phyloP scores from a whole-genome alignment of 2,113 vertebrate species.

The Perccottus glenii region DNA sequence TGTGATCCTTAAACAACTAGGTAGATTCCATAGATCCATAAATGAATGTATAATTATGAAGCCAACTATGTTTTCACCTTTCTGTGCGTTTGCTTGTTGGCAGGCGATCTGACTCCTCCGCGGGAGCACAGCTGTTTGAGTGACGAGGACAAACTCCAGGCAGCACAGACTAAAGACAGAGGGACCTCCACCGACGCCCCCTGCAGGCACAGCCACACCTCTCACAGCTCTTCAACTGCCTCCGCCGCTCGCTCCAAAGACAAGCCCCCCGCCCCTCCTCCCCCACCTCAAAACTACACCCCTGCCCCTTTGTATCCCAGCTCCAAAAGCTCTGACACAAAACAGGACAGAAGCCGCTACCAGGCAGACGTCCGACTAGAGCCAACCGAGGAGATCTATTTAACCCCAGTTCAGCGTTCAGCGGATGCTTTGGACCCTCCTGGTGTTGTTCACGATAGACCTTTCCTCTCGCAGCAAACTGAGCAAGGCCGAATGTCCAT shows the following conservation, averaged over 20 bases:
- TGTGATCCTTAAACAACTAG: no score
- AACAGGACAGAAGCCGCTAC: slow-evolving; percentile 90
- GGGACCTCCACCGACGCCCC: slow-evolving; percentile 93
- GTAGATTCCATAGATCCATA: no score
- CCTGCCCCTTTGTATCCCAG: slow-evolving; percentile 71
- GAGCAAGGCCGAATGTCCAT: slow-evolving; percentile 92
- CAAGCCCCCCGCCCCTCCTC: slow-evolving; percentile 76
- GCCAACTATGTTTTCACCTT: not conserved
- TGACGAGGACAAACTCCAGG: slow-evolving; percentile 89
- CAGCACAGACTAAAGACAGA: slow-evolving; percentile 90
- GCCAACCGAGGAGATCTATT: slow-evolving; percentile 95
- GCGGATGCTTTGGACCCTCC: slow-evolving; percentile 78
- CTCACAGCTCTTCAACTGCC: slow-evolving; percentile 48
- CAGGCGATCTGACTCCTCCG: slow-evolving; percentile 89
- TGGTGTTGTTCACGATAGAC: slow-evolving; percentile 66
- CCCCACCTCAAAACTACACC: slow-evolving; percentile 68
- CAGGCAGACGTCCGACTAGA: slow-evolving; percentile 90
- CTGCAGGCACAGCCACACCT: slow-evolving; percentile 83
- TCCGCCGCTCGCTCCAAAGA: slow-evolving; percentile 59
- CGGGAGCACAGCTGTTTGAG: slow-evolving; percentile 94
- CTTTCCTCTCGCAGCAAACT: slow-evolving; percentile 85
- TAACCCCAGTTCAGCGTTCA: slow-evolving; percentile 91
- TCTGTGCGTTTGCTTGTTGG: not conserved
- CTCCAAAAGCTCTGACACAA: slow-evolving; percentile 72
- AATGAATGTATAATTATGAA: not conserved